Evolutionary conservation across 37 sponge, comb jelly and placozoan species (phyloP).

Genomic region (Trichoplax adhaerens): DNA sequence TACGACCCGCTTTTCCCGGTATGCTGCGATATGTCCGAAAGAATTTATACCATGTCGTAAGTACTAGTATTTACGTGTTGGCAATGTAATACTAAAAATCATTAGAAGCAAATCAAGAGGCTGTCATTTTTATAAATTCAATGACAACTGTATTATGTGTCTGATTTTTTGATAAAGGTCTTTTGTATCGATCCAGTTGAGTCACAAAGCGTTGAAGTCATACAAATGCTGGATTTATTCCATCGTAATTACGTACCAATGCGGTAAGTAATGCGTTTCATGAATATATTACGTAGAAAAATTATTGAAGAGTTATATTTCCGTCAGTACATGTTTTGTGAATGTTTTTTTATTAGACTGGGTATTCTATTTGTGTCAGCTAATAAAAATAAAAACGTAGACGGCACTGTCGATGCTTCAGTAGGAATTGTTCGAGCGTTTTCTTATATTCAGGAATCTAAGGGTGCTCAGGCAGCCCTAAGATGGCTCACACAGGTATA

Average conservation of each 20-base stretch:
- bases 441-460: constrained; percentile 7
- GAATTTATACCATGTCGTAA: constrained; percentile 65
- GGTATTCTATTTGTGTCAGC: constrained; percentile 43
- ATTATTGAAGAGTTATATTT: too few relatives aligned
- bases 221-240: constrained; percentile 37
- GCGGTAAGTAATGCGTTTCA: constrained; percentile 8
- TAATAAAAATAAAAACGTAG: background rate
- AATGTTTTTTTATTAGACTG: constrained; percentile 7
- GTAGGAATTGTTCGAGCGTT: constrained; percentile 25
- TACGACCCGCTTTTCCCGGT: constrained; percentile 65
- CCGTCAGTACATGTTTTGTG: too few relatives aligned
- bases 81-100: too few relatives aligned
- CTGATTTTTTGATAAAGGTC: constrained; percentile 11
- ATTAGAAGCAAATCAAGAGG: too few relatives aligned
- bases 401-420: constrained; percentile 5
- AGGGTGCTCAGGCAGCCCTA: constrained; percentile 20
- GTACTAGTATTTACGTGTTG: too few relatives aligned
- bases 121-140: too few relatives aligned
- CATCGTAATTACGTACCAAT: constrained; percentile 30
- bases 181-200: constrained; percentile 33
- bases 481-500: constrained; percentile 33
- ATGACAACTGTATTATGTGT: too few relatives aligned
- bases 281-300: too few relatives aligned
- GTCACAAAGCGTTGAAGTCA: constrained; percentile 6
- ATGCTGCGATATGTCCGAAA: constrained; percentile 62